Evolutionary conservation across 2,888 invertebrate species (phyloP).

Genomic region (Mesorhabditis spiculigera): DNA sequence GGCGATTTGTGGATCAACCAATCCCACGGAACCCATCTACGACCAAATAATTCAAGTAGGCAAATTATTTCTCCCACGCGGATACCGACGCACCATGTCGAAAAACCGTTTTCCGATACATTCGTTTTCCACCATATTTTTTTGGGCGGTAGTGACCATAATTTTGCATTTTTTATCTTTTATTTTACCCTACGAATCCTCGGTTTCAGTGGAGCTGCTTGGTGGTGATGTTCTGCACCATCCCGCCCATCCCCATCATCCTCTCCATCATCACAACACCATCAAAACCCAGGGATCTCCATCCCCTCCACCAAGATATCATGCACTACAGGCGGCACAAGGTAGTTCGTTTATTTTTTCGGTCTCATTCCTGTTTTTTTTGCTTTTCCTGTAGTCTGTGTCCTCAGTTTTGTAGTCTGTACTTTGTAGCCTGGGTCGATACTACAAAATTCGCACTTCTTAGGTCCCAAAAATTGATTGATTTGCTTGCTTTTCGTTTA

Average conservation of each 20-base stretch:
- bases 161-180: slow-evolving; percentile 5
- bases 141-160: neutral
- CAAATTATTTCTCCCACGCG: too few species aligned
- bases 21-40: slow-evolving; percentile 83
- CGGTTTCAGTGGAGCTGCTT: slow-evolving; percentile 14
- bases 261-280: too few species aligned
- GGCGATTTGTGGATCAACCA: slow-evolving; percentile 97
- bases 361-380: neutral
- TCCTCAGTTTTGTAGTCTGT: neutral
- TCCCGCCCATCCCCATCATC: too few species aligned
- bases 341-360: slow-evolving; percentile 5
- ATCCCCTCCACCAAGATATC: slow-evolving; percentile 51
- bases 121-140: neutral
- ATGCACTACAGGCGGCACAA: slow-evolving; percentile 45
- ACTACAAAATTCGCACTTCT: neutral
- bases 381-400: neutral
- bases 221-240: too few species aligned
- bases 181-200: slow-evolving; percentile 30
- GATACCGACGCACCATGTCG: too few species aligned
- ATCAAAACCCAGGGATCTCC: too few species aligned
- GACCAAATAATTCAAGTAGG: slow-evolving; percentile 21
- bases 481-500: neutral
- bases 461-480: neutral
- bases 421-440: neutral
- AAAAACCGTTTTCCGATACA: too few species aligned